phyloP scores from a whole-genome alignment of 2,797 vertebrate genomes.

The Neomorphus geoffroyi region DNA sequence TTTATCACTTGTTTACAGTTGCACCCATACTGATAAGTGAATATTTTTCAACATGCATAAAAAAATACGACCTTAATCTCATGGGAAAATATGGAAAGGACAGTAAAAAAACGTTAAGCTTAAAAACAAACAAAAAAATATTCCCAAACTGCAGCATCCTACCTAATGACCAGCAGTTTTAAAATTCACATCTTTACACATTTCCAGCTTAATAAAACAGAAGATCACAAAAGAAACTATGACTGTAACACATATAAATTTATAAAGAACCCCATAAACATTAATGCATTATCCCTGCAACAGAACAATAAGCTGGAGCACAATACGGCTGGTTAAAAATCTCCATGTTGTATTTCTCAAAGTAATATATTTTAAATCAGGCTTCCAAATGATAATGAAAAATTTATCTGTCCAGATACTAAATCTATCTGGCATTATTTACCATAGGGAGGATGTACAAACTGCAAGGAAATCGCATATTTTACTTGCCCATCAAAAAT shows the following conservation, averaged over 20 bases:
- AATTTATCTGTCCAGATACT: slow-evolving; percentile 47
- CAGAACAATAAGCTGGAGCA: slow-evolving; percentile 56
- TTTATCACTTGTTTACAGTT: slow-evolving; percentile 84
- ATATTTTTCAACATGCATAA: slow-evolving; percentile 80
- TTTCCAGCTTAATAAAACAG: slow-evolving; percentile 64
- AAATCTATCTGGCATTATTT: slow-evolving; percentile 56
- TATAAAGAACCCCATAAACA: slow-evolving; percentile 45
- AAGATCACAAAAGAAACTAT: slow-evolving; percentile 45
- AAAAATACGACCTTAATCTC: slow-evolving; percentile 74
- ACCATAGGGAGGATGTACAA: slow-evolving; percentile 3
- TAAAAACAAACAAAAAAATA: slow-evolving; percentile 17
- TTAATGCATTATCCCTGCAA: slow-evolving; percentile 51
- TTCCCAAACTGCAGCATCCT: slow-evolving; percentile 45
- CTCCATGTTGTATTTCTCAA: slow-evolving; percentile 61
- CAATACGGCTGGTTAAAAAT: slow-evolving; percentile 58
- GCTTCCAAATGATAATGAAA: slow-evolving; percentile 54
- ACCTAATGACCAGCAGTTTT: slow-evolving; percentile 44
- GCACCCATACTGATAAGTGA: slow-evolving; percentile 79
- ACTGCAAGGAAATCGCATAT: slow-evolving; percentile 6
- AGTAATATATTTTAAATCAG: slow-evolving; percentile 68
- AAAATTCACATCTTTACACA: slow-evolving; percentile 47
- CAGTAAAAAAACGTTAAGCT: slow-evolving; percentile 38
- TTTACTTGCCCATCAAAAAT: slow-evolving; percentile 60
- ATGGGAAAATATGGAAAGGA: slow-evolving; percentile 70
- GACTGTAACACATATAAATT: slow-evolving; percentile 22